Base-by-base conservation (phyloP, 2,113 vertebrate species). In the Neotoma lepida region DNA sequence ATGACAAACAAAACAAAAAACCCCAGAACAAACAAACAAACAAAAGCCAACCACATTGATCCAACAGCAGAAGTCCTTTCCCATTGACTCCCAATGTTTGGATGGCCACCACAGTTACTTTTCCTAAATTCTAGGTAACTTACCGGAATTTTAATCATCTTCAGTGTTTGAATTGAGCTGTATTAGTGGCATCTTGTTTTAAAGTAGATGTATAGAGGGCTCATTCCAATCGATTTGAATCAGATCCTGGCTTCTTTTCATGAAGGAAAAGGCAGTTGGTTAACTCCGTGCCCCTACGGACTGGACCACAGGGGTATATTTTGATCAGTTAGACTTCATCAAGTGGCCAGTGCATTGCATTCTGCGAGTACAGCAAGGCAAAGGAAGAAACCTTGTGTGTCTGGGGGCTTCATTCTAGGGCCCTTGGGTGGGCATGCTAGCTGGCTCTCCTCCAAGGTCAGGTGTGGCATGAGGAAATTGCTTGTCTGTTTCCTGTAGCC, bases 31-130 rank as follows among this genome's bases (percentile, higher is more conserved):
- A 44, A 33, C 28, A 41, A 63, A 39, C 54, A 33, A 63, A 98
- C 98, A 98, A 98, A 98, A 98, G 54, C 80, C 12, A 97, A 97
- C 96, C 97, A 97, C 97, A 96, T 98, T 96, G 98, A 98, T 98
- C 98, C 97, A 98, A 98, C 94, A 97, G 96, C 97, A 97, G 97
- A 98, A 98, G 96, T 97, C 97, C 98, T 98, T 98, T 98, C 96
- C 97, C 97, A 97, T 96, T 96, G 97, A 96, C 96, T 97, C 96
- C 96, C 97, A 94, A 96, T 98, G 97, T 98, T 98, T 98, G 96
- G 97, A 98, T 97, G 97, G 96, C 96, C 66, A 61, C 86, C 94
- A 96, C 80, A 92, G 96, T 97, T 97, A 97, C 97, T 97, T 97
- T 96, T 86, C 97, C 95, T 97, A 97, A 61, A 97, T 97, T 96